Percentiles rank a stretch among this genome's conserved stretches.
Evolutionary conservation across 2,888 invertebrate species (phyloP).

Genomic region (Aleiodes testaceus): DNA sequence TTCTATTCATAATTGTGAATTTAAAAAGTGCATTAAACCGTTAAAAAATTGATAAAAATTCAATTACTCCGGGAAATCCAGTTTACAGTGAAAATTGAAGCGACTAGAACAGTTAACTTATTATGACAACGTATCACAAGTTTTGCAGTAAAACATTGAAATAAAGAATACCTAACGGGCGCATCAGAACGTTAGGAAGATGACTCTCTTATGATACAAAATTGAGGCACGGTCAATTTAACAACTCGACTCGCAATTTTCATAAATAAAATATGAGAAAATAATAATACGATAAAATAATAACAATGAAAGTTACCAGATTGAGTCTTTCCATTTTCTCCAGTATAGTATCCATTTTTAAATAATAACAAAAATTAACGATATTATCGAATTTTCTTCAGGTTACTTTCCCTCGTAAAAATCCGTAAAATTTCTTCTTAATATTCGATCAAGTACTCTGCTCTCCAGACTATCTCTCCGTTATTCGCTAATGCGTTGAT

Average conservation of each 20-base stretch:
- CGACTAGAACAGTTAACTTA: conserved; percentile 3
- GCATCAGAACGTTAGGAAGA: not conserved
- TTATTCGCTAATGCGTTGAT: too few species aligned
- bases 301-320: conserved; percentile 62
- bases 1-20: too few species aligned
- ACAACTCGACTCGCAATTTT: conserved; percentile 1
- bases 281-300: not conserved
- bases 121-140: not conserved
- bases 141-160: not conserved
- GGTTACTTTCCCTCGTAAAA: too few species aligned
- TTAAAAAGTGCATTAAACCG: too few species aligned
- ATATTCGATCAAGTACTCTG: not conserved
- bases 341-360: conserved; percentile 67
- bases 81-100: conserved; percentile 1
- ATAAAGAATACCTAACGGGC: conserved; percentile 14
- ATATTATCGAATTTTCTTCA: not conserved
- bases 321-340: conserved; percentile 71
- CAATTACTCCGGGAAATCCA: not conserved
- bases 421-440: too few species aligned
- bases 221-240: conserved; percentile 12
- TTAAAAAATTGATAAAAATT: not conserved
- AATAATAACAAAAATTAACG: not conserved
- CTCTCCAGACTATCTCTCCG: too few species aligned
- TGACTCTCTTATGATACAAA: conserved; percentile 4
- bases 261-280: too few species aligned